Evolutionary conservation across 1,140 invertebrate genomes (phyloP).

Genomic region (Ostrea edulis): DNA sequence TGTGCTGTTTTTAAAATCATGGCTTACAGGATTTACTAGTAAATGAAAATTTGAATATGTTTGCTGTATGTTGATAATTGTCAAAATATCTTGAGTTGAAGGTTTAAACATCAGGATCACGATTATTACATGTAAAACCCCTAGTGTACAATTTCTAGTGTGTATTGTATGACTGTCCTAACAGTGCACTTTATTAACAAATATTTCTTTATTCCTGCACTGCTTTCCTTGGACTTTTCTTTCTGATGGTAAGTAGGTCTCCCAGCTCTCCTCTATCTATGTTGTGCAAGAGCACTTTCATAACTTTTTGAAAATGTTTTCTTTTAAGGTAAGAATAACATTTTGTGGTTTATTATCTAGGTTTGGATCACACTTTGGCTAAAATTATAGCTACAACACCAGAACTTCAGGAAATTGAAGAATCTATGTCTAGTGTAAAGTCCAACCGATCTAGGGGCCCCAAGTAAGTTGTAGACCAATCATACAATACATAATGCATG

Average conservation of each 20-base stretch:
- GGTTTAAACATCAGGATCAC: too few species aligned
- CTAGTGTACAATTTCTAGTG: neutral
- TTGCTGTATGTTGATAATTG: neutral
- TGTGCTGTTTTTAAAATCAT: too few species aligned
- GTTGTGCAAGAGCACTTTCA: neutral
- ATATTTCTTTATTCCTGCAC: conserved; percentile 1
- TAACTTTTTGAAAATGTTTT: neutral
- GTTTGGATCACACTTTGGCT: conserved; percentile 70
- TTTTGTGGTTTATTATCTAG: conserved; percentile 46
- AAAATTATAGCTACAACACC: conserved; percentile 73
- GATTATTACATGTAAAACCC: too few species aligned
- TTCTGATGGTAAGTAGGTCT: neutral
- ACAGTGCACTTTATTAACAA: neutral
- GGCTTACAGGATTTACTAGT: too few species aligned
- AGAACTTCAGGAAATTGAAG: conserved; percentile 72
- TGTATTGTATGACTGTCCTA: neutral
- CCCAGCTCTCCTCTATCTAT: neutral
- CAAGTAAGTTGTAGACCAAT: neutral
- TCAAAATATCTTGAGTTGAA: neutral
- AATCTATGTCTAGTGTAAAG: conserved; percentile 59
- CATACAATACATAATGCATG: too few species aligned
- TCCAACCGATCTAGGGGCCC: neutral
- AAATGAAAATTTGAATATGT: too few species aligned
- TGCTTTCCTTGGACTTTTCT: conserved; percentile 11
- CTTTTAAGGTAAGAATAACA: neutral